Conservation (phyloP, 2,888 invertebrate species). For the Pyrgus malvae region DNA sequence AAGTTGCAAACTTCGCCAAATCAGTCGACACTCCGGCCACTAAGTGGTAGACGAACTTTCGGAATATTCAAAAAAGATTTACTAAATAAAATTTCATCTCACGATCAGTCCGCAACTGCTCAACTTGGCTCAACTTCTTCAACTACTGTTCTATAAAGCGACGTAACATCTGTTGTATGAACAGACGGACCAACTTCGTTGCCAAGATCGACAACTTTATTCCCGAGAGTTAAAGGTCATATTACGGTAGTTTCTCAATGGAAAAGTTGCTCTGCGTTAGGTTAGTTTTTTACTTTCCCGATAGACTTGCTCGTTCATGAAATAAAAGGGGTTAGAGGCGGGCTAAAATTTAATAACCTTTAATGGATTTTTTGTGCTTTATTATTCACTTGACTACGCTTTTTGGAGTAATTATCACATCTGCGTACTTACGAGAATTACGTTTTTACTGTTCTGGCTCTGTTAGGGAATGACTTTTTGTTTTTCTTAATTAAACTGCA, state of each 20-base stretch:
- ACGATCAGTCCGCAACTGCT: slow-evolving; percentile 35
- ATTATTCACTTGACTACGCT: slow-evolving; percentile 28
- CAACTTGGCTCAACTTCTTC: slow-evolving; percentile 25
- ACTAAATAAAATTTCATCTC: slow-evolving; percentile 73
- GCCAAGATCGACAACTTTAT: slow-evolving; percentile 43
- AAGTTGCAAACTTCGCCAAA: slow-evolving; percentile 35
- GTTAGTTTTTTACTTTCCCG: slow-evolving; percentile 60
- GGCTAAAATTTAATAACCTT: slow-evolving; percentile 40
- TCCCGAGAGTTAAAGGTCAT: slow-evolving; percentile 28
- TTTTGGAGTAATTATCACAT: slow-evolving; percentile 27
- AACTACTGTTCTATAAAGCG: slow-evolving; percentile 45
- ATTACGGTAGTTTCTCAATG: slow-evolving; percentile 29
- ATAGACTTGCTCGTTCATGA: slow-evolving; percentile 63
- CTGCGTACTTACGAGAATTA: slow-evolving; percentile 21
- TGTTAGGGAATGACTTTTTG: slow-evolving; percentile 5
- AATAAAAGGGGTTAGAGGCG: slow-evolving; percentile 55
- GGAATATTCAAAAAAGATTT: slow-evolving; percentile 68
- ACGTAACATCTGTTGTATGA: slow-evolving; percentile 74
- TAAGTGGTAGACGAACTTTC: slow-evolving; percentile 44
- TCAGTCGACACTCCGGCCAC: slow-evolving; percentile 20
- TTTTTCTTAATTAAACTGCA: slow-evolving; percentile 19
- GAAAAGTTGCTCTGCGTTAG: slow-evolving; percentile 43
- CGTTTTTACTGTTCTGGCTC: slow-evolving; percentile 14
- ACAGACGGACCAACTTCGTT: slow-evolving; percentile 48
- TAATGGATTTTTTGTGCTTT: slow-evolving; percentile 26